Evolutionary conservation across 2,888 invertebrate genomes (phyloP), one percentile per base, ranked within the genome.

Genomic region (Torymus tubicola): DNA sequence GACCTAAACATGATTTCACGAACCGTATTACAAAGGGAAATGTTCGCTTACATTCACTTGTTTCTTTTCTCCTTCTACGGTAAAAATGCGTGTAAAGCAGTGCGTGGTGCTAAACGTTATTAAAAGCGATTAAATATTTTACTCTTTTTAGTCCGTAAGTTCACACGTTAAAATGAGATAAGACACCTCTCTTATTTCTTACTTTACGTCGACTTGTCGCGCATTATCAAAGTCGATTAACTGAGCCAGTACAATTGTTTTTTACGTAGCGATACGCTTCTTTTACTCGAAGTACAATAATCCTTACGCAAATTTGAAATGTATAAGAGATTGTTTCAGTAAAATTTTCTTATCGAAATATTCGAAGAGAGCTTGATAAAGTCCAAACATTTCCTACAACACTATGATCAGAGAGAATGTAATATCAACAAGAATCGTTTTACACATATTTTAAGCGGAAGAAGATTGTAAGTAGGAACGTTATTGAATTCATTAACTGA

Each of bases 401-500:
- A 14, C 31, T 67, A 72, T 2, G 57, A 67, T 72, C 12, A 50
- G 18, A 77, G 58, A 70, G 13, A 64, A 77, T 42, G 24, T 64
- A 55, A 58, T 50, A 24, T 70, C 57, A 64, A 64, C 50, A 55
- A 65, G 64, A 74, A 65, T 18, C 31, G 58, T 52, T 77, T 69
- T 64, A 70, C 2, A 70, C 52, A 55, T 55, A 68, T 42, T 75
- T 60, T 4, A 75, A 67, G 74, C 74, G 58, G 67, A 67, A 75
- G 75, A 75, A 67, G 21, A 60, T 74, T 60, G 55, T 57, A 68
- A 69, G 50, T 73, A 79, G 57, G 57, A 72, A 72, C 63, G 24
- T 68, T 57, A 68, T 65, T 67, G 13, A 65, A 67, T 72, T 18
- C 1, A 61, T 8, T 21, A 55, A 53, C 55, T 58, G 18, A 72